A percentile compares a stretch with the other conserved stretches of the same genome.
Evolutionary conservation across 2,113 vertebrate species (phyloP).

Genomic region (Albula glossodonta): DNA sequence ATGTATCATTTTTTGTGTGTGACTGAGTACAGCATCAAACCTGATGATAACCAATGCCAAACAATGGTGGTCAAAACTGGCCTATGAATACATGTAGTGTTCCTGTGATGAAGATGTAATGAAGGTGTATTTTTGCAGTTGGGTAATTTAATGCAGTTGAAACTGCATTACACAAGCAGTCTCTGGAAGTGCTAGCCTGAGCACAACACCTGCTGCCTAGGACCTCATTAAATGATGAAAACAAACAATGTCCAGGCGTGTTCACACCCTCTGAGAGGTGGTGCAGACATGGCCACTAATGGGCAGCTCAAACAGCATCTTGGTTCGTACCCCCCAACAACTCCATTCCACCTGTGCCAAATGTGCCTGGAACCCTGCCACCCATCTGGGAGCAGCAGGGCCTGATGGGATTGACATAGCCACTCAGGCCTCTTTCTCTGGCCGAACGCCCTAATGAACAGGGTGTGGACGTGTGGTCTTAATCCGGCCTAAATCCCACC

Average conservation of each 20-base stretch:
- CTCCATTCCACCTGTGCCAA: neutral
- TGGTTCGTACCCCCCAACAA: neutral
- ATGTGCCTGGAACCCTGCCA: neutral
- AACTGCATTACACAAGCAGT: neutral
- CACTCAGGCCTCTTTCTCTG: too few species aligned
- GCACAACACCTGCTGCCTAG: neutral
- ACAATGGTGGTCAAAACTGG: too few species aligned
- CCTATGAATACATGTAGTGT: too few species aligned
- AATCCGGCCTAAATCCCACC: neutral
- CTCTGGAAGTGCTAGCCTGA: neutral
- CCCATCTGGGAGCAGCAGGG: neutral
- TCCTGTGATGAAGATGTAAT: too few species aligned
- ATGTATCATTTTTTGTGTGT: too few species aligned
- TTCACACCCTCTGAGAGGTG: neutral
- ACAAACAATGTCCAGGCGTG: neutral
- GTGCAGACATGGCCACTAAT: neutral
- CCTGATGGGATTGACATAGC: too few species aligned
- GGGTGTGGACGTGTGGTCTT: neutral
- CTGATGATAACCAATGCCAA: too few species aligned
- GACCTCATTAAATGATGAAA: neutral
- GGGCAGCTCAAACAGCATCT: neutral
- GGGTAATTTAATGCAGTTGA: neutral
- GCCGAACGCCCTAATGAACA: too few species aligned
- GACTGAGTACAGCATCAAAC: too few species aligned
- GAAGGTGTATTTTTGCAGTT: neutral